Conservation (phyloP, 37 sponge, comb jelly and placozoan species). For the Chondrosia reniformis region DNA sequence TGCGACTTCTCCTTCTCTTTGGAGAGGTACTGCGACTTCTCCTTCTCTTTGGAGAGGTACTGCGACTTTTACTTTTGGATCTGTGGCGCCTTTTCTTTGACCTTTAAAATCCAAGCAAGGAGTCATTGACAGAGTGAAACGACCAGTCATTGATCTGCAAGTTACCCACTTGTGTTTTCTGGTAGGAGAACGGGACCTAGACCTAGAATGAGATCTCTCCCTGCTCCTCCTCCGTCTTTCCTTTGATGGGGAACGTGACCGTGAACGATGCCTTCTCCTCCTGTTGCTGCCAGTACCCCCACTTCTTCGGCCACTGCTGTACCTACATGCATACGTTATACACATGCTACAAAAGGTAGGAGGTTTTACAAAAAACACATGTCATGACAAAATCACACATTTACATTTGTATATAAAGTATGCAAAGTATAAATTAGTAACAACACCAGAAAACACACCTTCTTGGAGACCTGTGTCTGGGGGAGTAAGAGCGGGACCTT, state of each 20-base stretch:
- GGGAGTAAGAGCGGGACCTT: slow-evolving; percentile 24
- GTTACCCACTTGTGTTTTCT: background rate
- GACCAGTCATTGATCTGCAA: too few relatives aligned
- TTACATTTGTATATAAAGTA: background rate
- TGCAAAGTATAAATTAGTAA: background rate
- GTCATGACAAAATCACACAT: background rate
- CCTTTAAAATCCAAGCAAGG: background rate
- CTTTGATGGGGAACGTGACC: slow-evolving; percentile 22
- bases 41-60: too few relatives aligned
- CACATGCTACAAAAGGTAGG: too few relatives aligned
- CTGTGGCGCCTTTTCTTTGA: slow-evolving; percentile 17
- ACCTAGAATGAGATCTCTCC: slow-evolving; percentile 1
- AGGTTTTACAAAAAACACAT: too few relatives aligned
- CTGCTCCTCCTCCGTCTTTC: background rate
- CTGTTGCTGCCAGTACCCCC: too few relatives aligned
- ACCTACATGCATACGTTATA: too few relatives aligned
- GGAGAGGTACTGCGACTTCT: too few relatives aligned
- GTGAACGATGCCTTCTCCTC: background rate
- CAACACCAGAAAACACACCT: background rate
- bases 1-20: too few relatives aligned
- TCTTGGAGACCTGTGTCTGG: slow-evolving; percentile 3
- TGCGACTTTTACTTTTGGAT: too few relatives aligned
- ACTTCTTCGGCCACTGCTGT: background rate
- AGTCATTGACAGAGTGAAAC: too few relatives aligned
- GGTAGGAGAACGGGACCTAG: slow-evolving; percentile 14